A percentile compares a stretch with the other conserved stretches of the same genome.
Conservation (phyloP, 2,113 vertebrate species). For the Gymnarchus niloticus region DNA sequence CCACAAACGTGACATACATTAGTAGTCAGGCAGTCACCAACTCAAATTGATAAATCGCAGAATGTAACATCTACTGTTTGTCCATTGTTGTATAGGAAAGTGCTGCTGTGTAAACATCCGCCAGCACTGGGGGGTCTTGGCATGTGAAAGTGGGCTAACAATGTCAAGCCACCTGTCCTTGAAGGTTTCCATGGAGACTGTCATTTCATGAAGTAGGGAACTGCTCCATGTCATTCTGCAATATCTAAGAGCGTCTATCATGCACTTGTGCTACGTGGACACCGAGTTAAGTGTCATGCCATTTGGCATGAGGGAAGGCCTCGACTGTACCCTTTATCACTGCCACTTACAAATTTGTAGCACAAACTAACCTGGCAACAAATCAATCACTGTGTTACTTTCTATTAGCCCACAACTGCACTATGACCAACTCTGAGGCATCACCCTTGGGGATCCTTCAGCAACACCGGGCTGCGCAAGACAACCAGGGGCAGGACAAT, state of each 20-base stretch:
- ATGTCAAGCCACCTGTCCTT: constrained; percentile 31
- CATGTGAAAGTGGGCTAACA: not conserved
- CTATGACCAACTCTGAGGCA: not conserved
- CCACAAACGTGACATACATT: not conserved
- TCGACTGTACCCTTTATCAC: not conserved
- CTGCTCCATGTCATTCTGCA: not conserved
- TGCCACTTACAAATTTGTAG: no score
- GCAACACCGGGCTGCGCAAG: not conserved
- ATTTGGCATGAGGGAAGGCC: not conserved
- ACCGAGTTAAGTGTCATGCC: constrained; percentile 1
- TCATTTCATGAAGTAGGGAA: constrained; percentile 39
- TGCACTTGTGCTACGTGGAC: no score
- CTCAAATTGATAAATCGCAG: not conserved
- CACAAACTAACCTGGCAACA: not conserved
- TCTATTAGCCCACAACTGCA: not conserved
- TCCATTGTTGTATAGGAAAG: not conserved
- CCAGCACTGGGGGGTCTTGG: not conserved
- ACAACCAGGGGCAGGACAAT: not conserved
- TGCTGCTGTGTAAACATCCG: not conserved
- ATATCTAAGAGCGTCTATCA: no score
- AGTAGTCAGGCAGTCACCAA: not conserved
- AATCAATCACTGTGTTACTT: not conserved
- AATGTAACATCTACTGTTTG: not conserved
- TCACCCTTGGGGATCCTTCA: not conserved
- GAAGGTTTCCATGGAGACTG: constrained; percentile 62